Evolutionary conservation across 1,140 invertebrate species (phyloP).

Genomic region (Muscidifurax raptorellus): DNA sequence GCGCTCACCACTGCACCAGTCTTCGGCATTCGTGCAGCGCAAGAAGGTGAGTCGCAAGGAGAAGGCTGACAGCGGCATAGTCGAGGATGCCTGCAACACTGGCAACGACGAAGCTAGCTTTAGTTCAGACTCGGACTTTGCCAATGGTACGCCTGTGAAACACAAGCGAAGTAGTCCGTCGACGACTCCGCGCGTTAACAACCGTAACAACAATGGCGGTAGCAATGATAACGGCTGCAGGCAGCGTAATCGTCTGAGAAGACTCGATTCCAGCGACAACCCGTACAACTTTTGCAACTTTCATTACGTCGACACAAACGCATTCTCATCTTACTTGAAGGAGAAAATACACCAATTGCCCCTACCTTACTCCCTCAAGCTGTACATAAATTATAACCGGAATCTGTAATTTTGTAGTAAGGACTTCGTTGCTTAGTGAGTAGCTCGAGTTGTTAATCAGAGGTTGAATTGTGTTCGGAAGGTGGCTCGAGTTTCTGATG

Average conservation of each 20-base stretch:
- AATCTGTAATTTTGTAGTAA: slow-evolving; percentile 61
- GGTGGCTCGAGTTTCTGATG: background rate
- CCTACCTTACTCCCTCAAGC: slow-evolving; percentile 76
- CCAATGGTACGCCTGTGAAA: slow-evolving; percentile 37
- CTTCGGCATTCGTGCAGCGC: background rate
- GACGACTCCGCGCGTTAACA: background rate
- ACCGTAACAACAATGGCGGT: background rate
- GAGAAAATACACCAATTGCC: slow-evolving; percentile 76
- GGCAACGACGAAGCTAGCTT: slow-evolving; percentile 56
- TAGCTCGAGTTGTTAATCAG: background rate
- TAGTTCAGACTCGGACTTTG: slow-evolving; percentile 52
- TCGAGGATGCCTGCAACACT: slow-evolving; percentile 53
- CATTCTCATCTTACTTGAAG: slow-evolving; percentile 71
- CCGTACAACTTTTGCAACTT: slow-evolving; percentile 19
- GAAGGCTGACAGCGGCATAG: slow-evolving; percentile 57
- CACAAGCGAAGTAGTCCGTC: slow-evolving; percentile 29
- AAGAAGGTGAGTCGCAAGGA: slow-evolving; percentile 16
- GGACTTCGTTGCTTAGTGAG: background rate
- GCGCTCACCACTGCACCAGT: background rate
- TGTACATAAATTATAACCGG: slow-evolving; percentile 77
- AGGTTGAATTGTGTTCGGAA: background rate
- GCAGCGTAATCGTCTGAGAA: slow-evolving; percentile 9
- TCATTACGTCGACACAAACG: slow-evolving; percentile 58
- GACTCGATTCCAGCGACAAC: background rate
- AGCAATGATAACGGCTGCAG: background rate